Evolutionary conservation across 1,140 invertebrate species (phyloP).

Genomic region (Orius insidiosus): DNA sequence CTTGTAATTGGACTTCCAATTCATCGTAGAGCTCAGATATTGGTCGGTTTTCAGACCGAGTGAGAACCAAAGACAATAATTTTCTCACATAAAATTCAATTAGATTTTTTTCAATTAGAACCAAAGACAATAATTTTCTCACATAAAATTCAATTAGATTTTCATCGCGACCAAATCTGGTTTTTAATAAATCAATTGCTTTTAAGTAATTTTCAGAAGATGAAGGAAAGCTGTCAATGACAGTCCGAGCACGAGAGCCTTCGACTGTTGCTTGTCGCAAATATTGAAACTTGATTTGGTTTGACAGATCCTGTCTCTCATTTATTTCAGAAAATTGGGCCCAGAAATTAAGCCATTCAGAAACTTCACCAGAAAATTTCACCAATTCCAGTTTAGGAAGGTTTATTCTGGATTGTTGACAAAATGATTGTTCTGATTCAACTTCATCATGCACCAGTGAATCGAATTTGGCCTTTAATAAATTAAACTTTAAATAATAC

Average conservation of each 20-base stretch:
- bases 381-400: no score
- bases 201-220: not conserved
- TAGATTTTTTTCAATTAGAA: no score
- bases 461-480: no score
- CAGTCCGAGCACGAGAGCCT: not conserved
- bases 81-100: not conserved
- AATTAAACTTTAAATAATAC: no score
- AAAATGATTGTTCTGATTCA: no score
- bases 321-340: not conserved
- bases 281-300: not conserved
- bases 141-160: constrained; percentile 1
- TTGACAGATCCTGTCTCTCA: not conserved
- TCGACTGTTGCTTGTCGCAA: not conserved
- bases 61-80: not conserved
- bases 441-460: no score
- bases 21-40: constrained; percentile 19
- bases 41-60: not conserved
- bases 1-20: constrained; percentile 21
- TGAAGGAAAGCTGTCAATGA: not conserved
- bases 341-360: not conserved
- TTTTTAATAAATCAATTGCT: not conserved
- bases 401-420: no score
- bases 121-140: not conserved
- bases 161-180: not conserved
- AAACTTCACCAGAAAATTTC: not conserved